Evolutionary conservation across 2,113 vertebrate genomes (phyloP), one percentile per base, ranked within the genome.

Genomic region (Pimephales promelas): DNA sequence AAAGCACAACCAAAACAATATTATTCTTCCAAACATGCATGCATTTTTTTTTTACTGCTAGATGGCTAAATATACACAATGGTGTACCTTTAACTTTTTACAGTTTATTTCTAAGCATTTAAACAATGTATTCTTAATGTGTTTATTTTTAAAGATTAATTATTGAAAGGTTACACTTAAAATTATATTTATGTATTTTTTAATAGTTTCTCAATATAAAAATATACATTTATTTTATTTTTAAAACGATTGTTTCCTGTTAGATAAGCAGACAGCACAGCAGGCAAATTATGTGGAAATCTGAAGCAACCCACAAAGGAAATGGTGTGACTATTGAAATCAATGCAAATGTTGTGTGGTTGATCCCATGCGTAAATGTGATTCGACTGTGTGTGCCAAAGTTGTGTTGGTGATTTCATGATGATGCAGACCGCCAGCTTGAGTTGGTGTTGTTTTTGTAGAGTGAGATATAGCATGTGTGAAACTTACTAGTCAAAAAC

Each of bases 281-380:
- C 86, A 87, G 47, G 64, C 73, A 82, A 82, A 78, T 72, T 49
- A 16, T 31, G 34, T 84, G 66, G 77, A 77, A 85, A 87, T 66
- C 22, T 14, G 22, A 56, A 70, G 64, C 18, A 56, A 31, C 79
- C 79, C 79, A 24, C 79, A 56, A 49, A 56, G 47, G 64, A 82
- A 78, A 84, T 79, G 16, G 31, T 87, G 80, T 71, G 84, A 59
- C 26, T 72, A 85, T 79, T 83, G 10, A 87, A 87, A 87, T 85
- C 57, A 62, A 87, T 73, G 84, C 84, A 87, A 87, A 87, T 85
- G 5, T 62, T 11, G 20, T 56, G 76, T 54, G 40, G n/a, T 61
- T 43, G 43, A 83, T 68, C 57, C 62, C 68, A 9, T 43, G 84
- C 45, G 36, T 64, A 79, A 80, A 85, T 86, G 22, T 82, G n/a